Evolutionary conservation across 1,140 invertebrate species (phyloP), one percentile per base, ranked within the genome.

Genomic region (Dreissena polymorpha): DNA sequence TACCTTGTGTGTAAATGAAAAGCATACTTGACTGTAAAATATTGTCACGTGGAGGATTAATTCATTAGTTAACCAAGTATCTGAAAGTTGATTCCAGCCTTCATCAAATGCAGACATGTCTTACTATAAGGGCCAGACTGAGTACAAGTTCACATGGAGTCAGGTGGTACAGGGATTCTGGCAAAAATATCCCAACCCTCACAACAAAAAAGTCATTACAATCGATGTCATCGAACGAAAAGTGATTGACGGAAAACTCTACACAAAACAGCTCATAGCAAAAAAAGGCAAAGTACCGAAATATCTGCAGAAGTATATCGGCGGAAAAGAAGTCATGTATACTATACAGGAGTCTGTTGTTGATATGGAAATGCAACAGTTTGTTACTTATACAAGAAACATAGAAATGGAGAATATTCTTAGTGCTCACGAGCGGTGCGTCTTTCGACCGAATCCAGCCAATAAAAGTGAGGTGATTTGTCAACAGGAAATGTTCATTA

Each of bases 391-490:
- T 23, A 82, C 79, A 49, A 67, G 79, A 25, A 82, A 82, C 65
- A 82, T 82, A 67, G 69, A 73, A n/a, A 74, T 74, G 70, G 53
- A 82, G 29, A 65, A 82, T 67, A 71, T 74, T 7, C 69, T 82
- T 50, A 68, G 49, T 29, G 69, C 51, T 0, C 79, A 82, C 23
- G 79, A 82, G 49, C 73, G 74, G 65, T 73, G 70, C 63, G 21
- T 49, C 10, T 82, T 67, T 57, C 0, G 65, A 29, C 51, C 57
- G 6, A 12, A 57, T 21, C 50, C 18, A 18, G 39, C 0, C 12
- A 50, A 64, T 29, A n/a, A 23, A 74, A 29, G 16, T 21, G 25
- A 51, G 12, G 55, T 60, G 18, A n/a, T n/a, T 16, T 82, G 79
- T 23, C n/a, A 13, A 14, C 73, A 70, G 49, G 49, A 67, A 8